Conservation (phyloP, 1,140 invertebrate species). For the Panulirus ornatus region DNA sequence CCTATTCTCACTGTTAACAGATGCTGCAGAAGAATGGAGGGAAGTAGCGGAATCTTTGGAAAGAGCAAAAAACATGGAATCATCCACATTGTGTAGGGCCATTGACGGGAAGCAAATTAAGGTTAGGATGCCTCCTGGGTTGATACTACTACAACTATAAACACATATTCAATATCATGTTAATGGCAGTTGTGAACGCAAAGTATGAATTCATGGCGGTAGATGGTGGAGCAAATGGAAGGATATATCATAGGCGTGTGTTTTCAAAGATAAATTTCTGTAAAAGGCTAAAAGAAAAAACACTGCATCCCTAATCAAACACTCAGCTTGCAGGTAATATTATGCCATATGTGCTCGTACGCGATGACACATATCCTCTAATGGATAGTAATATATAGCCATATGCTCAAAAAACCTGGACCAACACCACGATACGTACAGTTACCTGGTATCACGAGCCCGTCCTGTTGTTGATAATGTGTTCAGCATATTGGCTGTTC, state of each 20-base stretch:
- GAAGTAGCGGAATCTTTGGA: too few relatives aligned
- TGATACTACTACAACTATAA: too few relatives aligned
- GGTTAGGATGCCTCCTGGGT: too few relatives aligned
- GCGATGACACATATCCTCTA: slow-evolving; percentile 34
- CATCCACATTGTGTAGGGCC: too few relatives aligned
- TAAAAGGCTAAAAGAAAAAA: slow-evolving; percentile 33
- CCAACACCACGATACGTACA: background rate
- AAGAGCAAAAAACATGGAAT: too few relatives aligned
- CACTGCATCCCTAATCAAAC: slow-evolving; percentile 8
- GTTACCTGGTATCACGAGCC: slow-evolving; percentile 26
- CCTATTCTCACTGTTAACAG: too few relatives aligned
- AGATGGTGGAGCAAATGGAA: slow-evolving; percentile 48
- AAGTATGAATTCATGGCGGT: slow-evolving; percentile 39
- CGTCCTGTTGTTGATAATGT: slow-evolving; percentile 11
- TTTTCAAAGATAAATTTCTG: slow-evolving; percentile 38
- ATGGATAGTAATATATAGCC: slow-evolving; percentile 9
- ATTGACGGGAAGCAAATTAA: too few relatives aligned
- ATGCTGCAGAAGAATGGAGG: too few relatives aligned
- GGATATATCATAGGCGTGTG: slow-evolving; percentile 37
- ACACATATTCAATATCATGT: background rate
- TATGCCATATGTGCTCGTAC: slow-evolving; percentile 34
- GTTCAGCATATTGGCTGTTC: slow-evolving; percentile 29
- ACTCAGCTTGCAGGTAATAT: background rate
- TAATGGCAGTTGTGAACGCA: slow-evolving; percentile 44
- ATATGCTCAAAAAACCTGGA: slow-evolving; percentile 8